Evolutionary conservation across 2,113 vertebrate species (phyloP).

Genomic region (Dicrurus megarhynchus): DNA sequence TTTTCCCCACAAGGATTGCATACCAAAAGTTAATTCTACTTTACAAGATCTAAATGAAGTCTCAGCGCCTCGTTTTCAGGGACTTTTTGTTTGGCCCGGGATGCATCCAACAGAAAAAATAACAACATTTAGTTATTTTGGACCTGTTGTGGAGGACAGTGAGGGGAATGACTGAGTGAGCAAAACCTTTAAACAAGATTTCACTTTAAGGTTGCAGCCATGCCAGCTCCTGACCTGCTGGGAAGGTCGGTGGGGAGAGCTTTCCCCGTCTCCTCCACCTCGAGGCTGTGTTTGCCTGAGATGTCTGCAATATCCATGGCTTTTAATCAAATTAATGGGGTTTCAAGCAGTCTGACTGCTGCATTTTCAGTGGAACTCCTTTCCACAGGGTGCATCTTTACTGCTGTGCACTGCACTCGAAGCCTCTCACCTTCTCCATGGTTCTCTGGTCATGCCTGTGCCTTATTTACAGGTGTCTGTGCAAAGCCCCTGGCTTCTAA

Average conservation of each 20-base stretch:
- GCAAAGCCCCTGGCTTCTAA: neutral
- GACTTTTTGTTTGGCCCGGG: neutral
- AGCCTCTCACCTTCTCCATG: fast-evolving
- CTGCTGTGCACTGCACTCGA: neutral
- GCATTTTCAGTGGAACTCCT: fast-evolving
- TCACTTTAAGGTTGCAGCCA: neutral
- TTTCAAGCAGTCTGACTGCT: neutral
- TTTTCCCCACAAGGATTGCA: neutral
- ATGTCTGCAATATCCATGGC: neutral
- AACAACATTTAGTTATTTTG: neutral
- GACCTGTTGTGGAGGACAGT: fast-evolving
- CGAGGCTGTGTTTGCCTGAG: neutral
- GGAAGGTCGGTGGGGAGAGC: neutral
- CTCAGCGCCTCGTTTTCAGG: neutral
- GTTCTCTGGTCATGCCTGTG: neutral
- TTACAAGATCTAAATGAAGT: neutral
- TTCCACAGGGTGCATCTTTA: neutral
- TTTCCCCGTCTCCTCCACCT: neutral
- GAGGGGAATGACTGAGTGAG: neutral
- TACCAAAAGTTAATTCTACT: neutral
- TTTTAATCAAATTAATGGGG: neutral
- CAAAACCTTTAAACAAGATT: neutral
- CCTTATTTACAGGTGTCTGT: neutral
- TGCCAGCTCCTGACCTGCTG: neutral
- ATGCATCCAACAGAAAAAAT: neutral